Base-by-base conservation (phyloP, 1,140 invertebrate species). In the Planococcus citri region DNA sequence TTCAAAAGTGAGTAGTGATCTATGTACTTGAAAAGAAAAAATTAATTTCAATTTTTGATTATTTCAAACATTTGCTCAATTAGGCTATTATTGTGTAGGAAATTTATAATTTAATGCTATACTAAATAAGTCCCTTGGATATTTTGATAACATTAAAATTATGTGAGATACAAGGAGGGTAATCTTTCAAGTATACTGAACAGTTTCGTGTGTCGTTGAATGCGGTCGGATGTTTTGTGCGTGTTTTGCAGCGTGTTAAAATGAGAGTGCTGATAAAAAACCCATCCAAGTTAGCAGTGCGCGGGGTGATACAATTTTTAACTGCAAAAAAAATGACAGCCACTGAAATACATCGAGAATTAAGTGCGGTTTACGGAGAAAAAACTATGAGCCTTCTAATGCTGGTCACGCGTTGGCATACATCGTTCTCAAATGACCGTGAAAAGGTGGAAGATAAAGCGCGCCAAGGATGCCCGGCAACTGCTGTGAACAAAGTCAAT, bases 331-430 rank as follows among this genome's bases (percentile, higher is more conserved):
- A 69, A 17, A 2, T 33, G 25, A 6, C 17, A n/a, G 68, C 37
- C 8, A 25, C 37, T 20, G 68, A 69, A 69, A 69, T 69, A 51
- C 41, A 69, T 57, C 33, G 41, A 38, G 68, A 69, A 69, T 57
- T 69, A 12, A 14, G 2, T 3, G 41, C 41, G 6, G 68, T 69
- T 6, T 69, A 69, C 33, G 68, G 68, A 51, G 38, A 51, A 3
- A 21, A 41, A 6, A 51, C 37, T 57, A 69, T 69, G 37, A 69
- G 68, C 24, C 12, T 69, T 57, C 38, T 12, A 69, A 69, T 33
- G 41, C n/a, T n/a, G n/a, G 68, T 69, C 3, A 27, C 27, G 12
- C 33, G 33, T 9, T 69, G 68, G 68, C 33, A 37, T 6, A 57
- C 10, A 21, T 6, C 9, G 21, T 69, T 12, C 33, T 9, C 51